phyloP scores from a whole-genome alignment of 2,797 vertebrate species.

The Rachycentron canadum region DNA sequence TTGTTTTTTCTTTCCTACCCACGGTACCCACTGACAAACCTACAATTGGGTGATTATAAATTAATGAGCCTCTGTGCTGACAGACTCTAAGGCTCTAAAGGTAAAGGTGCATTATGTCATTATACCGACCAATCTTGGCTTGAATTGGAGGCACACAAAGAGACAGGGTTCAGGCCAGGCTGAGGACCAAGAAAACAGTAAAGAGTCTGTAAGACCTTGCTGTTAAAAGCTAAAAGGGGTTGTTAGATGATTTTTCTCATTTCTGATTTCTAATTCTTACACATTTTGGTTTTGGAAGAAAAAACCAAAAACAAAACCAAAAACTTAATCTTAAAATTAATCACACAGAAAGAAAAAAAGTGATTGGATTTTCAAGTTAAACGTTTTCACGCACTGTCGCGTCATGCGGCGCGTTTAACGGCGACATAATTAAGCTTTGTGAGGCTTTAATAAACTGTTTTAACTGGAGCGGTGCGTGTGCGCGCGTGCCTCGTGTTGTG shows the following conservation, averaged over 20 bases:
- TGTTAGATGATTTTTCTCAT: too few species aligned
- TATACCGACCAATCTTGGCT: constrained; percentile 40
- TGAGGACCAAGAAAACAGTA: constrained; percentile 53
- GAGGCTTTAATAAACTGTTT: constrained; percentile 35
- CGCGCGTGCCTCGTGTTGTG: constrained; percentile 62
- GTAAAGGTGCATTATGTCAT: constrained; percentile 61
- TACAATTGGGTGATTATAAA: constrained; percentile 37
- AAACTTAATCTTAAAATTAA: too few species aligned
- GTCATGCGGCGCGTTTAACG: too few species aligned
- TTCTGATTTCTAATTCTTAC: neutral
- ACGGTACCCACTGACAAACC: constrained; percentile 1
- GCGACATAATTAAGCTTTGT: too few species aligned
- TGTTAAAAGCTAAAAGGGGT: constrained; percentile 24
- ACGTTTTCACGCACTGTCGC: neutral
- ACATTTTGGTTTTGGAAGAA: neutral
- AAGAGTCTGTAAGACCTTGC: constrained; percentile 25
- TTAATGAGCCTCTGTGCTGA: constrained; percentile 15
- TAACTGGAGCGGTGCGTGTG: constrained; percentile 30
- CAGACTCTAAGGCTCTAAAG: constrained; percentile 43
- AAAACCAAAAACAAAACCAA: too few species aligned
- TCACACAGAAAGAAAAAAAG: neutral
- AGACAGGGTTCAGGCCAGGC: constrained; percentile 7
- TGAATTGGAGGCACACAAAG: constrained; percentile 43
- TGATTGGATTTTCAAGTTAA: neutral
- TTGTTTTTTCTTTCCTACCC: neutral